These are phyloP conservation scores for Sinocyclocheilus grahami DNA, from an alignment of 2,113 vertebrate species.

Conservation along the genomic window DNA sequence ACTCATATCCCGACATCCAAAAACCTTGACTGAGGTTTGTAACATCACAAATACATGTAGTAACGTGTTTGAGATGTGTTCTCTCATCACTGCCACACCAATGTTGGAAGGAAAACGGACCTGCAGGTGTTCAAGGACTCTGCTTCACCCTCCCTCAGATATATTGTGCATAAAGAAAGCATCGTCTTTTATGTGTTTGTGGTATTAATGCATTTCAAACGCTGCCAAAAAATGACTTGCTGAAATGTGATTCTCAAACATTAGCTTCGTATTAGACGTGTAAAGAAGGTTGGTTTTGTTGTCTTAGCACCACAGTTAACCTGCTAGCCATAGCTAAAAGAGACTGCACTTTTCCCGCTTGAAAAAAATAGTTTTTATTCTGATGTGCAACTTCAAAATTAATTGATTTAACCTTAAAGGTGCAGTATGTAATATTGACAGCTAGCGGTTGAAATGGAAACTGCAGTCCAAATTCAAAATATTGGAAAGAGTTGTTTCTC, in stretches of 20 bases:
- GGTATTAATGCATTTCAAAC: not conserved
- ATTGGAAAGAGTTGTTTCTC: too few relatives aligned
- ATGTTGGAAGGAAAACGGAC: not conserved
- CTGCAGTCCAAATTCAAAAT: too few relatives aligned
- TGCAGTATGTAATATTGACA: too few relatives aligned
- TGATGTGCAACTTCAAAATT: too few relatives aligned
- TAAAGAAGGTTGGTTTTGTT: not conserved
- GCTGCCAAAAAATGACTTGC: too few relatives aligned
- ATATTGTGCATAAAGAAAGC: not conserved
- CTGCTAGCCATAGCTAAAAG: too few relatives aligned
- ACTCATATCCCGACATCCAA: slow-evolving; percentile 15
- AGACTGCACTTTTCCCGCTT: not conserved
- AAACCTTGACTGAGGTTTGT: slow-evolving; percentile 25
- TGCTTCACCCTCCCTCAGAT: not conserved
- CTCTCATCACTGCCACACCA: not conserved
- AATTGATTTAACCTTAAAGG: too few relatives aligned
- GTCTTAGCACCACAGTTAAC: not conserved
- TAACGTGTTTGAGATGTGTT: slow-evolving; percentile 13
- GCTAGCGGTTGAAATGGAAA: too few relatives aligned
- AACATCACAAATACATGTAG: slow-evolving; percentile 22
- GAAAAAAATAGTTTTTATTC: too few relatives aligned
- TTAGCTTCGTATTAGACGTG: not conserved
- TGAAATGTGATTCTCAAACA: not conserved
- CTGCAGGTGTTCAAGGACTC: not conserved
- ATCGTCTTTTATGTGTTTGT: not conserved